A percentile compares a stretch with the other conserved stretches of the same genome.
Conservation (phyloP, 2,113 vertebrate species). For the Periophthalmus modestus region DNA sequence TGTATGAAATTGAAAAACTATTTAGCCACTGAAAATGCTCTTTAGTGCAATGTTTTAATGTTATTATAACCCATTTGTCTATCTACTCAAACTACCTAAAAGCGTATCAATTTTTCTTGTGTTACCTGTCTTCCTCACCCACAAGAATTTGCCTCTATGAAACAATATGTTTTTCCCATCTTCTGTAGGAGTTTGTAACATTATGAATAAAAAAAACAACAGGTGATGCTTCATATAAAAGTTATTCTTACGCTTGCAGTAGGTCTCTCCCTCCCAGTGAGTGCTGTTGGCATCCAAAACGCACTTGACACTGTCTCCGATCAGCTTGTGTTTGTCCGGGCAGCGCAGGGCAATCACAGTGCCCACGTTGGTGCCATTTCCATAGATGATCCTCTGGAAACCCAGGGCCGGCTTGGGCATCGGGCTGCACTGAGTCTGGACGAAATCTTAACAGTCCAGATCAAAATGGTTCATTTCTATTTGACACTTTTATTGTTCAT, state of each 20-base stretch:
- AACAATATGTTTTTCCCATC: neutral
- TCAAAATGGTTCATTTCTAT: neutral
- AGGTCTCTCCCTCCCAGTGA: constrained; percentile 79
- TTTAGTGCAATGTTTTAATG: too few species aligned
- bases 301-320: constrained; percentile 77
- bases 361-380: constrained; percentile 83
- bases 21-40: too few species aligned
- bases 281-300: constrained; percentile 76
- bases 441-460: constrained; percentile 37
- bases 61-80: too few species aligned
- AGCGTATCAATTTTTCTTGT: neutral
- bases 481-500: constrained; percentile 15
- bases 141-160: neutral
- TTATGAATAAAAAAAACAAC: neutral
- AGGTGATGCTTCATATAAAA: neutral
- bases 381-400: constrained; percentile 77
- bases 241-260: constrained; percentile 83
- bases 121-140: neutral
- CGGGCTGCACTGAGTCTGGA: constrained; percentile 77
- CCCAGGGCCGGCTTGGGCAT: constrained; percentile 76
- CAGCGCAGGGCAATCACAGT: constrained; percentile 84
- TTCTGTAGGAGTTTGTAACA: neutral
- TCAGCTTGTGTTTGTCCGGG: constrained; percentile 76
- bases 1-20: too few species aligned
- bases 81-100: too few species aligned